Evolutionary conservation across 2,888 invertebrate species (phyloP).

Genomic region (Schizaphis graminum): DNA sequence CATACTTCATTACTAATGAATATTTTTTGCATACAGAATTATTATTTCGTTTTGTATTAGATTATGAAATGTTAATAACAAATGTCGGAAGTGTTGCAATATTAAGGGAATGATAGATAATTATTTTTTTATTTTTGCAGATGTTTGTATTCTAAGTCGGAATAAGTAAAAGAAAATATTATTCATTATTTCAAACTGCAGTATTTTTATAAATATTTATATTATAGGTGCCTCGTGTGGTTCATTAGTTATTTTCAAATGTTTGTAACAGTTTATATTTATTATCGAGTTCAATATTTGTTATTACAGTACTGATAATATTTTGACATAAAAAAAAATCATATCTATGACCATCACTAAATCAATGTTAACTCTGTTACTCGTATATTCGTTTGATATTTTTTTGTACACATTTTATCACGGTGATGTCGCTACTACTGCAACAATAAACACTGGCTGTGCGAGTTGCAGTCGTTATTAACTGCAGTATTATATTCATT

Average conservation of each 20-base stretch:
- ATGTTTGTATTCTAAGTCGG: background rate
- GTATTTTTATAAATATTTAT: background rate
- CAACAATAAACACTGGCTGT: background rate
- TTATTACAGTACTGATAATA: background rate
- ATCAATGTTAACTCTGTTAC: background rate
- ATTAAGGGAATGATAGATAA: background rate
- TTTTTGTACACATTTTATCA: background rate
- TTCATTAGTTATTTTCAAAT: background rate
- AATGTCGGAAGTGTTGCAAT: background rate
- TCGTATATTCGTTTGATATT: too few species aligned
- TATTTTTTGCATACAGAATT: too few species aligned
- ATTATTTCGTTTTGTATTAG: too few species aligned
- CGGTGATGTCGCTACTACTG: background rate
- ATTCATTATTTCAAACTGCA: background rate
- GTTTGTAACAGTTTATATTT: background rate
- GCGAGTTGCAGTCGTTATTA: background rate
- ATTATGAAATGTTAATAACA: too few species aligned
- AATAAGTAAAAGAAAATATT: background rate
- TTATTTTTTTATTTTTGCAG: background rate
- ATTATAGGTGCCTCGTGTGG: background rate
- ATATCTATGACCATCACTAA: background rate
- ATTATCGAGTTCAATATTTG: background rate
- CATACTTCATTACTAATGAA: too few species aligned
- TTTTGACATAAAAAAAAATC: background rate
- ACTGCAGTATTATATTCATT: background rate